Conservation (phyloP, 1,140 invertebrate species). For the Anadara kagoshimensis region DNA sequence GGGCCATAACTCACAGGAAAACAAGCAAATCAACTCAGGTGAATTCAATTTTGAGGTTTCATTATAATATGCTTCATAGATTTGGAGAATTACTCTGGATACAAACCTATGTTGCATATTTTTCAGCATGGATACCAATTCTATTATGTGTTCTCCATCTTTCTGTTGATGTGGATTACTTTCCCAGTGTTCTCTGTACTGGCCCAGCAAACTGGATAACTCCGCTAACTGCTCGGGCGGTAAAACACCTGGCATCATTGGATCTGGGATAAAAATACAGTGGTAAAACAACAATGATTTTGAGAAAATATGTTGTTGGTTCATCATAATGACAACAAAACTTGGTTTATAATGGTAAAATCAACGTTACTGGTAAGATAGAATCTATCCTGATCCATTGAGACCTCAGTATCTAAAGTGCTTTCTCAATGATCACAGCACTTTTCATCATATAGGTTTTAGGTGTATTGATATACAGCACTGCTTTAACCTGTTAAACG, state of each 20-base stretch:
- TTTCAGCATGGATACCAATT: slow-evolving; percentile 24
- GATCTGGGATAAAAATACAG: slow-evolving; percentile 10
- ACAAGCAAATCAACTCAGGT: no score
- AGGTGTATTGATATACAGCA: no score
- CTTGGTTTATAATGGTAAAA: no score
- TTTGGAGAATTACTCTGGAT: background rate
- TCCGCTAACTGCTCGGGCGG: slow-evolving; percentile 56
- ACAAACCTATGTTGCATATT: slow-evolving; percentile 32
- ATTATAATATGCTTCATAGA: background rate
- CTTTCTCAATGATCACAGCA: no score
- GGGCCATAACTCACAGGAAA: no score
- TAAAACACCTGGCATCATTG: slow-evolving; percentile 34
- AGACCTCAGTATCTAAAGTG: no score
- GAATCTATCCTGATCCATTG: no score
- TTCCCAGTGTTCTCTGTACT: slow-evolving; percentile 47
- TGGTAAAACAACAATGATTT: slow-evolving; percentile 6
- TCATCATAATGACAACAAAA: no score
- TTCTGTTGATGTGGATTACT: slow-evolving; percentile 1
- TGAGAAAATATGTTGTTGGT: no score
- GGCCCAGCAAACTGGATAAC: slow-evolving; percentile 53
- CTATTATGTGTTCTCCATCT: slow-evolving; percentile 27
- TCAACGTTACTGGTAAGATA: no score
- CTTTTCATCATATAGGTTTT: no score
- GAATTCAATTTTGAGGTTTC: background rate
- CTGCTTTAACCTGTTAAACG: no score